Evolutionary conservation across 2,797 vertebrate genomes (phyloP).

Genomic region (Falco rusticolus): DNA sequence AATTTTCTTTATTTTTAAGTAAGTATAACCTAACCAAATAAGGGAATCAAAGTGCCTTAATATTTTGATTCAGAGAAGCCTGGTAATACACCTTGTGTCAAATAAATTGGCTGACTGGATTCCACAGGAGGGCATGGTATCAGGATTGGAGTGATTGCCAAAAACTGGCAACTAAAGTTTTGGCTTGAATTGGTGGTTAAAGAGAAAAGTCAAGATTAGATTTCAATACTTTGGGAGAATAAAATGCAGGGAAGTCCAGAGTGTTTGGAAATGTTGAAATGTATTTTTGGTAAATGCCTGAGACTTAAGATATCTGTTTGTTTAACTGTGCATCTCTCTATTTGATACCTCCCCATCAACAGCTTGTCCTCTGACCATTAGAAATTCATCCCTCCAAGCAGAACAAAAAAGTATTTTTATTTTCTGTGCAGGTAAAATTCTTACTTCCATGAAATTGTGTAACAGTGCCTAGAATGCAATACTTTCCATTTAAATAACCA

Average conservation of each 20-base stretch:
- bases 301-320: not conserved
- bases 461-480: not conserved
- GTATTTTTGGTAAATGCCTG: not conserved
- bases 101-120: not conserved
- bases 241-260: not conserved
- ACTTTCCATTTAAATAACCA: not conserved
- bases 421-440: not conserved
- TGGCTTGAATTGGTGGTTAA: not conserved
- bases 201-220: not conserved
- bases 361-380: not conserved
- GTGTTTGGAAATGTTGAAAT: not conserved
- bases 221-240: not conserved
- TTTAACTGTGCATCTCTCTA: not conserved
- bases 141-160: not conserved
- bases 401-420: not conserved
- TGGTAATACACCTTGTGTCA: not conserved
- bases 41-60: not conserved
- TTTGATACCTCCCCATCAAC: not conserved
- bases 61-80: not conserved
- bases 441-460: not conserved
- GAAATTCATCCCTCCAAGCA: not conserved
- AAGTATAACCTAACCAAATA: not conserved
- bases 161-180: not conserved
- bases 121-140: not conserved
- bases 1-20: not conserved